A percentile compares a stretch with the other conserved stretches of the same genome.
Evolutionary conservation across 2,888 invertebrate species (phyloP).

Genomic region (Stenodema calcarata): DNA sequence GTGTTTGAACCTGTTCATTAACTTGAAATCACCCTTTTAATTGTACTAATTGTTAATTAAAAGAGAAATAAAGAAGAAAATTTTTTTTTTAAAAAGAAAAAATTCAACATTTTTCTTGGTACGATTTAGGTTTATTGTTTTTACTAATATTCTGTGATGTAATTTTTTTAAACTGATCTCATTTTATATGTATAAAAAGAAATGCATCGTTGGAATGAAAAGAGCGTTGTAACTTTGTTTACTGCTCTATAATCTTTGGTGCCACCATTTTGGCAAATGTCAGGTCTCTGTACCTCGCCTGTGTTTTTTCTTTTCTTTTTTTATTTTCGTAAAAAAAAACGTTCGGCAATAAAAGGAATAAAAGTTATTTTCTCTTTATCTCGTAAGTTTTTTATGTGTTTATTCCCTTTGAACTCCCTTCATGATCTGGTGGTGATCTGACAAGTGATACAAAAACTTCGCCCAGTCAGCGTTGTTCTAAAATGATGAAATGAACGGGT

Average conservation of each 20-base stretch:
- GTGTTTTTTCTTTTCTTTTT: not conserved
- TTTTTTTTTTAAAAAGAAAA: not conserved
- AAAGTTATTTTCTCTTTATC: conserved; percentile 19
- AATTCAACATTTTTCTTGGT: not conserved
- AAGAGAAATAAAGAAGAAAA: not conserved
- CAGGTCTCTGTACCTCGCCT: not conserved
- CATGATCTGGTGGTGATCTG: too few species aligned
- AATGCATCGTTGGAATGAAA: not conserved
- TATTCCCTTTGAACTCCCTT: too few species aligned
- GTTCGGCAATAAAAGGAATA: conserved; percentile 30
- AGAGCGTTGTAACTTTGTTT: conserved; percentile 5
- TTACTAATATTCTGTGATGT: conserved; percentile 34
- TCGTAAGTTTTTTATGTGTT: too few species aligned
- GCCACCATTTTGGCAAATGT: conserved; percentile 9
- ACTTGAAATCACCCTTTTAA: conserved; percentile 4
- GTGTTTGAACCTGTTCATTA: not conserved
- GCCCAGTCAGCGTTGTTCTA: too few species aligned
- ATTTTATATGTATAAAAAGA: conserved; percentile 32
- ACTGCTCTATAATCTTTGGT: conserved; percentile 34
- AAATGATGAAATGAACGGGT: too few species aligned
- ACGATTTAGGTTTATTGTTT: not conserved
- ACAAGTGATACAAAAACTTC: too few species aligned
- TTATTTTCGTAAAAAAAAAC: not conserved
- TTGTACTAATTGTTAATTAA: not conserved
- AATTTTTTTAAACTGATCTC: conserved; percentile 34